Evolutionary conservation across 1,140 invertebrate species (phyloP).

Genomic region (fruit fly (Drosophila melanogaster)): DNA sequence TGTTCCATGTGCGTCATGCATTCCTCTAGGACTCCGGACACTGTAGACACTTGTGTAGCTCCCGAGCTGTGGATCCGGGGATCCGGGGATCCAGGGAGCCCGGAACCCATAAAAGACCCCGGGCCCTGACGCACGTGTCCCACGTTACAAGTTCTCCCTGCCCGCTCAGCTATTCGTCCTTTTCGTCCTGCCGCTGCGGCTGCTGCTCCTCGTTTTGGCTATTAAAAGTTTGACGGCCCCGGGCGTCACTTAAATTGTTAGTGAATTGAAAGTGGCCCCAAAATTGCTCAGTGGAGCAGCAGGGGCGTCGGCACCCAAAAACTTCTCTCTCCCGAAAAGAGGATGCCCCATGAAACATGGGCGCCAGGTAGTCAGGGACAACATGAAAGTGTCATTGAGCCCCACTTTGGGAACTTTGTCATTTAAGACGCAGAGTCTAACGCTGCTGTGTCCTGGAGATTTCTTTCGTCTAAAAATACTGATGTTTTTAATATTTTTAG

Average conservation of each 20-base stretch:
- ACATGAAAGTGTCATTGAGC: constrained; percentile 15
- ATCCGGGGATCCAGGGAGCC: background rate
- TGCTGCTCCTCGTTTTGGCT: constrained; percentile 48
- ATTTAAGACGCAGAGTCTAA: background rate
- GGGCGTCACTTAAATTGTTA: constrained; percentile 68
- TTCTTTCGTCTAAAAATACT: background rate
- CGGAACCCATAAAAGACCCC: constrained; percentile 16
- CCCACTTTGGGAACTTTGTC: background rate
- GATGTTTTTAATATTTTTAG: too few relatives aligned
- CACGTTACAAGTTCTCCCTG: constrained; percentile 11
- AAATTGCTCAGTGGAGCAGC: constrained; percentile 33
- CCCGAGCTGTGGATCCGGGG: background rate
- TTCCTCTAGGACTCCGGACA: constrained; percentile 6
- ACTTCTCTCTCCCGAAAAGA: background rate
- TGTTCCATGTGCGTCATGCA: constrained; percentile 53
- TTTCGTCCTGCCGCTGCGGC: constrained; percentile 10
- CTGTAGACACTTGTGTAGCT: too few relatives aligned
- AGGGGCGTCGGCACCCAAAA: constrained; percentile 3
- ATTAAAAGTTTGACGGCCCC: constrained; percentile 66
- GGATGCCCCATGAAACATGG: background rate
- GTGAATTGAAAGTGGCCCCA: constrained; percentile 43
- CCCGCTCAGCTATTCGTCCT: background rate
- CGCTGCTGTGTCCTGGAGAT: background rate
- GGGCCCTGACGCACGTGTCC: constrained; percentile 53
- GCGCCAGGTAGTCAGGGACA: constrained; percentile 5